Evolutionary conservation across 2,797 vertebrate species (phyloP), one percentile per base, ranked within the genome.

Genomic region (Tolypeutes matacus): DNA sequence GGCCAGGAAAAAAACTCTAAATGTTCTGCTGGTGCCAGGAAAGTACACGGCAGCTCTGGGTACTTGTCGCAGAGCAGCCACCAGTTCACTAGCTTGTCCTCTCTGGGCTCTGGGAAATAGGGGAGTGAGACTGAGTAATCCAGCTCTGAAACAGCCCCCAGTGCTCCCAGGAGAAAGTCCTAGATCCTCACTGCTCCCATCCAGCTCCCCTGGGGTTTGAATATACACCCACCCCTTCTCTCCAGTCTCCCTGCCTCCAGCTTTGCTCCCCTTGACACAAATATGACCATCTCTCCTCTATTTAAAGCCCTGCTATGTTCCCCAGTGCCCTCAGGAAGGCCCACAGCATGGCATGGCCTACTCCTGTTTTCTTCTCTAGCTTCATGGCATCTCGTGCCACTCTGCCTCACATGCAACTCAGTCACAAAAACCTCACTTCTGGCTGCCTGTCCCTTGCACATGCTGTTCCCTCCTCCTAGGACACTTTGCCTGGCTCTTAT

Each of bases 271-370:
- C 7, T n/a, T 29, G 9, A 9, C 56, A 31, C 18, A 65, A 15
- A 62, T 20, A 36, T n/a, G 42, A 64, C 56, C 27, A 29, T 23
- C 46, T 11, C 7, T 11, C 23, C 34, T 31, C 15, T 29, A n/a
- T 29, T 11, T 18, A 67, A 58, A 72, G 67, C 14, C 11, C 25
- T 62, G 7, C 13, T 58, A 1, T 18, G 58, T 21, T 65, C 89
- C 42, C 58, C 21, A 7, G 13, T 15, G 34, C 39, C 34, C 14
- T 23, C 62, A 36, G 56, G 88, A 14, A 69, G 53, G n/a, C 42
- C 49, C 75, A 9, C 17, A 12, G 51, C 10, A 1, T 1, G 42
- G 20, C 5, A n/a, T 18, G 27, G 4, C 12, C 18, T 18, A 2
- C 11, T 3, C 29, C 62, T 67, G 67, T 29, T 72, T 65, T 60